Base-by-base conservation (phyloP, 1,140 invertebrate species). In the Sycobia sp. region DNA sequence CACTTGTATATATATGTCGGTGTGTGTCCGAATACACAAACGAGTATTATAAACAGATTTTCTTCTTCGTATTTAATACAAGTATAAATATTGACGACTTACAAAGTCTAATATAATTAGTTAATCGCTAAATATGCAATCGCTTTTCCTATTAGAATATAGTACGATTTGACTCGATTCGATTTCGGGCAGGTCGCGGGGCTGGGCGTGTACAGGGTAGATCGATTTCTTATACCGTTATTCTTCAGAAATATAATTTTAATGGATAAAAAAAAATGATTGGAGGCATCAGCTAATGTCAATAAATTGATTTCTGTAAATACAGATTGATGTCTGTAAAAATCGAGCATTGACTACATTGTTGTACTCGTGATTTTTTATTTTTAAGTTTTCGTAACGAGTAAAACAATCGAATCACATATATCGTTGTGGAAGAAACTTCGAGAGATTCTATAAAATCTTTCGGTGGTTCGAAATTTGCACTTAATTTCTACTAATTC, bases 61-160 rank as follows among this genome's bases (percentile, higher is more conserved):
- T 34, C 49, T n/a, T 32, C 47, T 71, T 68, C 66, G 67, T 71
- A 70, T 68, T 69, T 49, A 64, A 73, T 70, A 65, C 67, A 75
- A 76, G 65, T 76, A 65, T 67, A 68, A 72, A 73, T 71, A 70
- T 71, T 66, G 69, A 71, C 67, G 70, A 69, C 70, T 74, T 69
- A 73, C 63, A 68, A 71, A 70, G 62, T 71, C 62, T 69, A 66
- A 59, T 68, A 65, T 62, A 67, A 73, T 69, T 69, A 32, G 29
- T 69, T 69, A 53, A 71, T 71, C 63, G 61, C 67, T 74, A 75
- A 72, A 62, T 71, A 72, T 72, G 61, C 69, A 69, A 69, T 67
- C 49, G 66, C 62, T 62, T 66, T 53, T 16, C 58, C 71, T 70
- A 70, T 63, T 47, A 66, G 65, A 69, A 69, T 70, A 71, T 71